Percentiles rank a stretch among this genome's conserved stretches.
Evolutionary conservation across 2,888 invertebrate genomes (phyloP).

Genomic region (Sarcophaga subvicina): DNA sequence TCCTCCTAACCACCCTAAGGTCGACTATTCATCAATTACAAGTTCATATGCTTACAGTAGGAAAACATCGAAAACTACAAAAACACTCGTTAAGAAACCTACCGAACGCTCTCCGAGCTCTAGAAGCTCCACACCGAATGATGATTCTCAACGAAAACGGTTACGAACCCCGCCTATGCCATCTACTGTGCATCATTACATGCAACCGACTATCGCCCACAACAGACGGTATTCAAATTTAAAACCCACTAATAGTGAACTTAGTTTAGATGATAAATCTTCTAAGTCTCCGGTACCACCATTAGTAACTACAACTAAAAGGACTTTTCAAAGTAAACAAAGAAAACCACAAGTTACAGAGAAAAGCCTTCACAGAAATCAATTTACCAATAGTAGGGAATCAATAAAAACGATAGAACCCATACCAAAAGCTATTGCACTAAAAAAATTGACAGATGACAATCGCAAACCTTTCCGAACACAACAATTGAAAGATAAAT

Average conservation of each 20-base stretch:
- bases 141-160: conserved; percentile 69
- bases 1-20: conserved; percentile 71
- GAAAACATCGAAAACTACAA: conserved; percentile 67
- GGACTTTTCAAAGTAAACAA: conserved; percentile 55
- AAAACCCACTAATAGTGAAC: conserved; percentile 49
- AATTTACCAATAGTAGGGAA: conserved; percentile 72
- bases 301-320: conserved; percentile 72
- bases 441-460: neutral
- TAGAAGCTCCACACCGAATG: conserved; percentile 57
- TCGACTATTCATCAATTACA: conserved; percentile 65
- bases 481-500: neutral
- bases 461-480: conserved; percentile 21
- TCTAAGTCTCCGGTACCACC: conserved; percentile 74
- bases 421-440: neutral
- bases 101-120: conserved; percentile 46
- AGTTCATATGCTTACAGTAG: conserved; percentile 66
- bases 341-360: conserved; percentile 26
- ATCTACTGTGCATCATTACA: conserved; percentile 82
- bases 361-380: conserved; percentile 26
- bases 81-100: conserved; percentile 42
- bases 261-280: conserved; percentile 70
- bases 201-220: conserved; percentile 85
- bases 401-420: conserved; percentile 71
- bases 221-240: conserved; percentile 83
- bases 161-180: conserved; percentile 73